Percentiles rank a stretch among this genome's conserved stretches.
Evolutionary conservation across 2,113 vertebrate genomes (phyloP).

Genomic region (Tricholaema leucomelas): DNA sequence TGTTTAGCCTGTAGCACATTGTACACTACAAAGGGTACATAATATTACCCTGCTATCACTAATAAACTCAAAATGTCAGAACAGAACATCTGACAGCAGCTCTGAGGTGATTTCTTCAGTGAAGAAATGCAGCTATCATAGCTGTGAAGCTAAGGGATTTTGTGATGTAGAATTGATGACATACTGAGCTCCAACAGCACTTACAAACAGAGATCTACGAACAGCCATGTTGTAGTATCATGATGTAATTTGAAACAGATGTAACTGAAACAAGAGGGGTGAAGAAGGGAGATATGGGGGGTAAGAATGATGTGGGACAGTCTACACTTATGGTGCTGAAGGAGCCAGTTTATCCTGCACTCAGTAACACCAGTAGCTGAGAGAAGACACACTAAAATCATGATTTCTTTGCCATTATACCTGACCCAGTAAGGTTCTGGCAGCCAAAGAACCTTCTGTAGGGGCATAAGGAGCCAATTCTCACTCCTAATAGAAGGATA

Average conservation of each 20-base stretch:
- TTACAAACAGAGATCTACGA: conserved; percentile 25
- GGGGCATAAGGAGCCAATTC: conserved; percentile 11
- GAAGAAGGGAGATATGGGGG: not conserved
- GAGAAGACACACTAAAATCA: conserved; percentile 7
- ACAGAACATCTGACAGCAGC: conserved; percentile 54
- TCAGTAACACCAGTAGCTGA: conserved; percentile 10
- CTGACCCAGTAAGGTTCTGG: not conserved
- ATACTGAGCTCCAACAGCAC: conserved; percentile 21
- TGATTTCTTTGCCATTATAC: conserved; percentile 1
- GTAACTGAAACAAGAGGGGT: not conserved
- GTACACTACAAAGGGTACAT: not conserved
- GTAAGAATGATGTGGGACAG: not conserved
- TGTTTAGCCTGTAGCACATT: conserved; percentile 27
- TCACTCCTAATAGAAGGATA: conserved; percentile 45
- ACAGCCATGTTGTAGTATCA: not conserved
- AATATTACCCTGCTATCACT: conserved; percentile 41
- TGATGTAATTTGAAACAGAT: not conserved
- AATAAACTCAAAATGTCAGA: conserved; percentile 42
- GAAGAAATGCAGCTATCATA: conserved; percentile 20
- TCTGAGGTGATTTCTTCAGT: conserved; percentile 38
- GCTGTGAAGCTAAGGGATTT: conserved; percentile 35
- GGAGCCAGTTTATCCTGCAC: conserved; percentile 4
- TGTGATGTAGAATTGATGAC: conserved; percentile 50
- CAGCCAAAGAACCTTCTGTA: not conserved
- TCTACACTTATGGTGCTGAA: not conserved